Percentiles rank a stretch among this genome's conserved stretches.
Evolutionary conservation across 1,140 invertebrate genomes (phyloP).

Genomic region (Paralvinella palmiformis): DNA sequence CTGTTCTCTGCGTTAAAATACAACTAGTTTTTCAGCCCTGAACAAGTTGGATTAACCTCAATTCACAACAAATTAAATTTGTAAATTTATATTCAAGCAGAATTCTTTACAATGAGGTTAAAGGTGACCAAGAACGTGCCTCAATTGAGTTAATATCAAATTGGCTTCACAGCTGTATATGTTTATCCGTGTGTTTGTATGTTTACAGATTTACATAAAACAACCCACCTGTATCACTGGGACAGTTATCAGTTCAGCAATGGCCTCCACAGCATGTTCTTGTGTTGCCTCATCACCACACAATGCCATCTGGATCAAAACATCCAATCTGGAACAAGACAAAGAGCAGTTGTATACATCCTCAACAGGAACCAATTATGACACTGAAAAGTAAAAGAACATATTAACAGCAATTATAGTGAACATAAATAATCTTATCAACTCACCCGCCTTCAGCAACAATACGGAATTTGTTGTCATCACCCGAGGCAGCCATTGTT

Average conservation of each 20-base stretch:
- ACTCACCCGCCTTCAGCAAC: constrained; percentile 43
- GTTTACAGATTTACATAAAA: too few relatives aligned
- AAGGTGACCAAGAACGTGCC: too few relatives aligned
- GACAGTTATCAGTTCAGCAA: constrained; percentile 42
- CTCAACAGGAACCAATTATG: neutral
- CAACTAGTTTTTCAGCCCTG: too few relatives aligned
- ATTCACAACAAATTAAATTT: too few relatives aligned
- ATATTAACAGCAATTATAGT: neutral
- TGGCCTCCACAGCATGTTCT: constrained; percentile 42
- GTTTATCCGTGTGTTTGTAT: too few relatives aligned
- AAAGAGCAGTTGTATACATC: neutral
- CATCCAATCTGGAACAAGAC: constrained; percentile 32
- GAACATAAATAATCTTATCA: neutral
- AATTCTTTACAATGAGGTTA: too few relatives aligned
- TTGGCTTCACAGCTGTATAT: too few relatives aligned
- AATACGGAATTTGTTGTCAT: constrained; percentile 47
- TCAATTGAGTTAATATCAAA: too few relatives aligned
- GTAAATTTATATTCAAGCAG: too few relatives aligned
- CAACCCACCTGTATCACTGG: constrained; percentile 44
- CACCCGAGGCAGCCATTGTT: constrained; percentile 41
- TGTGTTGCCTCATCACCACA: constrained; percentile 39
- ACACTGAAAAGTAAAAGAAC: neutral
- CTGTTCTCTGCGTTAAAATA: too few relatives aligned
- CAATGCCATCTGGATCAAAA: constrained; percentile 33
- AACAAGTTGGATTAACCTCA: too few relatives aligned